Evolutionary conservation across 2,113 vertebrate genomes (phyloP).

Genomic region (Scartelaos histophorus): DNA sequence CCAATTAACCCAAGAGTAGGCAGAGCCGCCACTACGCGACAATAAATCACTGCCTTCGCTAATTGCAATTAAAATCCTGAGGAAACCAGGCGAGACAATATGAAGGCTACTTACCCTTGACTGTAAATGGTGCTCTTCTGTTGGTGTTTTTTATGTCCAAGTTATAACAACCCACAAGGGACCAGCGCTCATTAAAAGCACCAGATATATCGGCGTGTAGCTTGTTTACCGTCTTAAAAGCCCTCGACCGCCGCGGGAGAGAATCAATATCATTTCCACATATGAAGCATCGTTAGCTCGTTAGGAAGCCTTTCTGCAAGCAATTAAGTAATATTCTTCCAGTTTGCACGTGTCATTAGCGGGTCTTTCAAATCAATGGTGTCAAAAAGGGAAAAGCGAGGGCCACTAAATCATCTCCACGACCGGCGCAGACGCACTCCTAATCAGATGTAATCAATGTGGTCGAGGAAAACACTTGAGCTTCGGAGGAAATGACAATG

Average conservation of each 20-base stretch:
- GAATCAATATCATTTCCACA: slow-evolving; percentile 32
- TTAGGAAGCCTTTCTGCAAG: not conserved
- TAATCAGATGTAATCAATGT: not conserved
- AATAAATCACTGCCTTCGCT: slow-evolving; percentile 71
- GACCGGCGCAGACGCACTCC: not conserved
- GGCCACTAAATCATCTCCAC: not conserved
- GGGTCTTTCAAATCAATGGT: not conserved
- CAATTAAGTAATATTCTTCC: slow-evolving; percentile 1
- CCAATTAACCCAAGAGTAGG: slow-evolving; percentile 70
- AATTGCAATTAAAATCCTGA: slow-evolving; percentile 76
- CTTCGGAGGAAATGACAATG: not conserved
- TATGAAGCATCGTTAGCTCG: slow-evolving; percentile 15
- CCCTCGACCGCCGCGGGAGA: slow-evolving; percentile 4
- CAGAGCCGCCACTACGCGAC: slow-evolving; percentile 43
- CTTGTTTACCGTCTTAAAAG: slow-evolving; percentile 25
- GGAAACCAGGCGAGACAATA: slow-evolving; percentile 68
- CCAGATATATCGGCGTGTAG: not conserved
- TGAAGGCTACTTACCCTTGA: slow-evolving; percentile 59
- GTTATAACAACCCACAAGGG: slow-evolving; percentile 53
- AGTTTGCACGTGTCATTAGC: slow-evolving; percentile 1
- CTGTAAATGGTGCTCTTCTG: slow-evolving; percentile 56
- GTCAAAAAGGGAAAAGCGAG: slow-evolving; percentile 7
- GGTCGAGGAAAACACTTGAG: not conserved
- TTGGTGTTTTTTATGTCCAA: slow-evolving; percentile 31
- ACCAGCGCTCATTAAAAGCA: slow-evolving; percentile 36